phyloP scores from a whole-genome alignment of 2,797 vertebrate genomes.

The Anisognathus igniventris region DNA sequence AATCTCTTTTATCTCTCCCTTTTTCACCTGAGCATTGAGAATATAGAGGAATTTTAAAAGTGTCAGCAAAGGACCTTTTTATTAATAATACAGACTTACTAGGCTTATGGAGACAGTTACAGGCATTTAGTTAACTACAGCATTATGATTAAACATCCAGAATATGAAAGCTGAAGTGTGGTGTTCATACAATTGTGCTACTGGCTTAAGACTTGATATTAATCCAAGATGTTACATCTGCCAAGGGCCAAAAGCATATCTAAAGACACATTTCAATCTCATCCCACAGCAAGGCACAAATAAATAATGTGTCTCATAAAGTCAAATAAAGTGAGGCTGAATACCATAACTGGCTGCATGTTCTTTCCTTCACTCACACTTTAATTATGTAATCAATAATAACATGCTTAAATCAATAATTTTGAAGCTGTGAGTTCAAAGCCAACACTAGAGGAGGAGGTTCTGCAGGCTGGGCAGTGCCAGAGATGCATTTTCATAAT shows the following conservation, averaged over 20 bases:
- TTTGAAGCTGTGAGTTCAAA: background rate
- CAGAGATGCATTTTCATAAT: background rate
- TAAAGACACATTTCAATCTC: background rate
- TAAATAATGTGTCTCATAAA: background rate
- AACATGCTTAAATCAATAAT: conserved; percentile 23
- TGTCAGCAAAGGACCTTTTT: background rate
- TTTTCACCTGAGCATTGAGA: background rate
- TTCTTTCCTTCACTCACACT: background rate
- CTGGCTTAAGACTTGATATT: background rate
- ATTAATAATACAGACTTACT: background rate
- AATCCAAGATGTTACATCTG: background rate
- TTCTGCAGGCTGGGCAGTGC: background rate
- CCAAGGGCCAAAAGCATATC: background rate
- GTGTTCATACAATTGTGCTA: background rate
- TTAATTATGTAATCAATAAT: conserved; percentile 7
- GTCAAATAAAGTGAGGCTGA: background rate
- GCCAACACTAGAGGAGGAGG: background rate
- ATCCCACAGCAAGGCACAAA: background rate
- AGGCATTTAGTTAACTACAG: background rate
- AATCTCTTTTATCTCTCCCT: background rate
- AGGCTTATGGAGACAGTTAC: background rate
- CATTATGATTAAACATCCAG: background rate
- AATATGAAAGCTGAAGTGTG: background rate
- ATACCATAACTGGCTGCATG: background rate
- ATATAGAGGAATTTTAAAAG: background rate